These are phyloP conservation scores for Oophaga sylvatica DNA, from an alignment of 2,797 vertebrate species.

Conservation along the genomic window DNA sequence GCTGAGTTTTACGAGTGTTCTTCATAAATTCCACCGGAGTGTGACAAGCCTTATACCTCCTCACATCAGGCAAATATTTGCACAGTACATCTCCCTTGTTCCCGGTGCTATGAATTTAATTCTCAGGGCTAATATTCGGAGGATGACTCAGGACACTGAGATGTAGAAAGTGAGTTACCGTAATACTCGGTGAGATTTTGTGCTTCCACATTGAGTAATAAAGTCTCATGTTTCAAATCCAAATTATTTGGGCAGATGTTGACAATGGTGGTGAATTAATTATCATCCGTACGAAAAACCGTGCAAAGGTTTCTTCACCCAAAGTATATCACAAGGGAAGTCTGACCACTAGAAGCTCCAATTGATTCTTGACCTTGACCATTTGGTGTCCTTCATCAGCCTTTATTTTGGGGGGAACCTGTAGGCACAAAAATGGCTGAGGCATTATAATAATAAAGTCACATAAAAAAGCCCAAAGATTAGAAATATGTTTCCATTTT, in stretches of 20 bases:
- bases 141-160: slow-evolving; percentile 8
- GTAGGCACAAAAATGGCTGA: no score
- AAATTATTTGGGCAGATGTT: slow-evolving; percentile 9
- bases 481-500: no score
- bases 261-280: not conserved
- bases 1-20: slow-evolving; percentile 15
- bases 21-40: slow-evolving; percentile 38
- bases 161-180: not conserved
- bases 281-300: not conserved
- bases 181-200: not conserved
- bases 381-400: not conserved
- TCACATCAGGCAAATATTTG: slow-evolving; percentile 13
- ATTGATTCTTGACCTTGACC: not conserved
- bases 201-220: slow-evolving; percentile 8
- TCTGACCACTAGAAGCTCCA: not conserved
- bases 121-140: not conserved
- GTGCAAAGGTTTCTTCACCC: not conserved
- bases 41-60: slow-evolving; percentile 35
- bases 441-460: no score
- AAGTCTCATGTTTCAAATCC: not conserved
- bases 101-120: slow-evolving; percentile 19
- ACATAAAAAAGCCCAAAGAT: no score
- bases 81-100: slow-evolving; percentile 11
- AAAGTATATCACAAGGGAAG: not conserved
- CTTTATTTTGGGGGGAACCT: not conserved